Evolutionary conservation across 2,888 invertebrate genomes (phyloP).

Genomic region (Physocephala rufipes): DNA sequence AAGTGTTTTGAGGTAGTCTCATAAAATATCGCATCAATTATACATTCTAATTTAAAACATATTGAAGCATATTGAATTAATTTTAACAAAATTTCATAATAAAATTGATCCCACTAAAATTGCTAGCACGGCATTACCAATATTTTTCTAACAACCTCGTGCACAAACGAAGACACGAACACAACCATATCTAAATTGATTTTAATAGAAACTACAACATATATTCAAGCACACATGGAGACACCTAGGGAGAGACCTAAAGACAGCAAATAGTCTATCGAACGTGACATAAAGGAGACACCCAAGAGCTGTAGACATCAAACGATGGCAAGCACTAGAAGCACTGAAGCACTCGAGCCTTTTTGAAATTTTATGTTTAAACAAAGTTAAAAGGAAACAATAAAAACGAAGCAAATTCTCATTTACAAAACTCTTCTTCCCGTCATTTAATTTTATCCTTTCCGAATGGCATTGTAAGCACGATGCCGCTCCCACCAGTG

Average conservation of each 20-base stretch:
- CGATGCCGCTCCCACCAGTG: background rate
- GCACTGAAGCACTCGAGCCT: too few species aligned
- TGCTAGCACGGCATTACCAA: background rate
- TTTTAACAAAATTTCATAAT: background rate
- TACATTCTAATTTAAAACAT: background rate
- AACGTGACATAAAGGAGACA: background rate
- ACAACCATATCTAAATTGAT: background rate
- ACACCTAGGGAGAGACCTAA: background rate
- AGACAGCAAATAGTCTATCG: background rate
- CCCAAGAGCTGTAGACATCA: too few species aligned
- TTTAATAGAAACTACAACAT: background rate
- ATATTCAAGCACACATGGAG: background rate
- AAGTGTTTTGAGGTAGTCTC: too few species aligned
- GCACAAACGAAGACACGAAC: background rate
- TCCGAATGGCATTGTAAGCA: conserved; percentile 2
- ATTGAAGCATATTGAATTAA: background rate
- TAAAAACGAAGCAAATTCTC: too few species aligned
- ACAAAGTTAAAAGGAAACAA: too few species aligned
- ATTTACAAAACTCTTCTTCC: background rate
- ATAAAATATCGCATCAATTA: background rate
- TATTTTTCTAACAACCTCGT: background rate
- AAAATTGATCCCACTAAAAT: background rate
- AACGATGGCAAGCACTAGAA: too few species aligned
- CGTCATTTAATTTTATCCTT: background rate
- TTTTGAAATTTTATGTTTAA: too few species aligned